phyloP scores from a whole-genome alignment of 2,888 invertebrate species.

The Agriotes lineatus region DNA sequence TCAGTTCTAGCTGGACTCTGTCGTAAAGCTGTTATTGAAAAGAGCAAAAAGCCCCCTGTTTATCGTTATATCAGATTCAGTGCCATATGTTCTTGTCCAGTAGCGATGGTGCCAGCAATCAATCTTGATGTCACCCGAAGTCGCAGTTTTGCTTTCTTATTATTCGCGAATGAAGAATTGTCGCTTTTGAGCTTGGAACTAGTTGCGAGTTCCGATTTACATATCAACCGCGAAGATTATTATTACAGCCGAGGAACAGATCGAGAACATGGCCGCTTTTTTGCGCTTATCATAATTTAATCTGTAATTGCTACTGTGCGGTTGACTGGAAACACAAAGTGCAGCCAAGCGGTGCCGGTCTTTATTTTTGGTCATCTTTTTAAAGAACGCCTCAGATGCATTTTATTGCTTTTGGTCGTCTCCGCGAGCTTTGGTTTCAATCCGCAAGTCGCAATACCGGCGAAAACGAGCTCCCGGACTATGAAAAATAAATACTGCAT shows the following conservation, averaged over 20 bases:
- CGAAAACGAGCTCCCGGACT: conserved; percentile 19
- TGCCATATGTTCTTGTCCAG: conserved; percentile 17
- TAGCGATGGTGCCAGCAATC: conserved; percentile 13
- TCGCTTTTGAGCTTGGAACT: conserved; percentile 16
- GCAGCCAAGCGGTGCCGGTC: conserved; percentile 20
- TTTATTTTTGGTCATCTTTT: conserved; percentile 23
- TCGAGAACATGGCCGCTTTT: conserved; percentile 19
- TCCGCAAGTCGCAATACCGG: conserved; percentile 20
- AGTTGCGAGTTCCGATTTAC: conserved; percentile 29
- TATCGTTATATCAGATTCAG: conserved; percentile 16
- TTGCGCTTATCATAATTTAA: conserved; percentile 39
- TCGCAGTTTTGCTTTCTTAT: conserved; percentile 16
- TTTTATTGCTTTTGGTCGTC: conserved; percentile 27
- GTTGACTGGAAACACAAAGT: conserved; percentile 33
- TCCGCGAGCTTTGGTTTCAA: conserved; percentile 25
- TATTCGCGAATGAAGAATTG: conserved; percentile 24
- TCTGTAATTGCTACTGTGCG: conserved; percentile 41
- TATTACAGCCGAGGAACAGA: conserved; percentile 21
- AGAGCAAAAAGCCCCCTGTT: background rate
- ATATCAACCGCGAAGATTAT: conserved; percentile 26
- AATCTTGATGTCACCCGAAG: conserved; percentile 22
- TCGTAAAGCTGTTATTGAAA: background rate
- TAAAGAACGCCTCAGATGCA: conserved; percentile 9
- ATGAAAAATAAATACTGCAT: conserved; percentile 24
- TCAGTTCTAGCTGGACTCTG: background rate